phyloP scores from a whole-genome alignment of 2,797 vertebrate genomes.

The Parambassis ranga region DNA sequence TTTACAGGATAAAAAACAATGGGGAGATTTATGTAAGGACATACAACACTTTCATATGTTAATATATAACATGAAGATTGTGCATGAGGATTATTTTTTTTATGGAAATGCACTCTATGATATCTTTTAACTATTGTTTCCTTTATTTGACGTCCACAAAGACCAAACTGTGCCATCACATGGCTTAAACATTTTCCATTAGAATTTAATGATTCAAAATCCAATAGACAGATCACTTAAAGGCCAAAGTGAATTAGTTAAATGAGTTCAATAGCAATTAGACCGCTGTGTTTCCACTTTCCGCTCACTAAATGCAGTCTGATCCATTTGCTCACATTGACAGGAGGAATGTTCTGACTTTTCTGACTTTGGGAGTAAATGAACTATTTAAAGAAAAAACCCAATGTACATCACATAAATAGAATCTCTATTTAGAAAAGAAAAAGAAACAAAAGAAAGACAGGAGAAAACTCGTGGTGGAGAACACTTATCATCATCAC shows the following conservation, averaged over 20 bases:
- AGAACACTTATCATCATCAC: conserved; percentile 26
- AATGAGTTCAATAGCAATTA: conserved; percentile 65
- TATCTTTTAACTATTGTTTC: conserved; percentile 9
- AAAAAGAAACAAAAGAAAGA: background rate
- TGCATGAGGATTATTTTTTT: too few relatives aligned
- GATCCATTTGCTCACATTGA: conserved; percentile 40
- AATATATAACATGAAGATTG: too few relatives aligned
- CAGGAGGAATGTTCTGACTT: conserved; percentile 2
- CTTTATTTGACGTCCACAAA: background rate
- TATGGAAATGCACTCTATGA: background rate
- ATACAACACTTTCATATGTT: too few relatives aligned
- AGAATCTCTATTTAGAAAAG: background rate
- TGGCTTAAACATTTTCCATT: conserved; percentile 34
- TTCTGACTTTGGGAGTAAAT: background rate
- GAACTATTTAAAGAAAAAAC: background rate
- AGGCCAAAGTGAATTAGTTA: conserved; percentile 49
- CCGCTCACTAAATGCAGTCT: conserved; percentile 32
- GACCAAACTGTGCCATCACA: background rate
- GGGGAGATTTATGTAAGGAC: too few relatives aligned
- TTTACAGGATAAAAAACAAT: too few relatives aligned
- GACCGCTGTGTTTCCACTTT: conserved; percentile 45
- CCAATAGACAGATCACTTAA: conserved; percentile 42
- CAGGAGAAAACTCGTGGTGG: conserved; percentile 27
- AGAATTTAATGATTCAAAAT: conserved; percentile 45
- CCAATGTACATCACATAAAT: background rate